Percentiles rank a stretch among this genome's conserved stretches.
These are phyloP conservation scores for Pipistrellus nathusii DNA, from an alignment of 2,797 vertebrate species.

Conservation along the genomic window DNA sequence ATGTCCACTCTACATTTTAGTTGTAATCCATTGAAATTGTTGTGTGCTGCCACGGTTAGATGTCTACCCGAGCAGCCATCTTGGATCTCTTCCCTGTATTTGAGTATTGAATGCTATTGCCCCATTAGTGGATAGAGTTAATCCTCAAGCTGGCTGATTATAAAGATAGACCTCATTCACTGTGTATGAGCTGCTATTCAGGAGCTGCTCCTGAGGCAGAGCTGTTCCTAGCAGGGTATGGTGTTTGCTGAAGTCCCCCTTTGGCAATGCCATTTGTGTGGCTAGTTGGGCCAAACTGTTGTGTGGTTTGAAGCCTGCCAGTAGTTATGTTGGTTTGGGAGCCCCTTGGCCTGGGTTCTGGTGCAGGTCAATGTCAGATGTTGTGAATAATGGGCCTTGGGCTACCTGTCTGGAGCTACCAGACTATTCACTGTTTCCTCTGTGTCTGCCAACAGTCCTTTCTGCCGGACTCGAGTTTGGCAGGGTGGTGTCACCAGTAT, in stretches of 20 bases:
- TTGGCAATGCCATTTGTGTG: not conserved
- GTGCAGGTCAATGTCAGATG: not conserved
- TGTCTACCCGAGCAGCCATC: too few relatives aligned
- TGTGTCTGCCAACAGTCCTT: not conserved
- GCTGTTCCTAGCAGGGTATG: not conserved
- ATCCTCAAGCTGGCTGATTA: not conserved
- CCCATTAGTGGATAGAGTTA: not conserved
- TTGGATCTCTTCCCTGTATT: too few relatives aligned
- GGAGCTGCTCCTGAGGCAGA: not conserved
- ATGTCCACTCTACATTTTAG: too few relatives aligned
- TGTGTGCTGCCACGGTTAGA: too few relatives aligned
- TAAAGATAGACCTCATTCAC: not conserved
- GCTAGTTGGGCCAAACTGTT: not conserved
- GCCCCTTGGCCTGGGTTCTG: not conserved
- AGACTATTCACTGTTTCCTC: not conserved
- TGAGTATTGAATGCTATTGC: not conserved
- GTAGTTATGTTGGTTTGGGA: not conserved
- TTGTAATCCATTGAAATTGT: too few relatives aligned
- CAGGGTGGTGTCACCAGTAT: not conserved
- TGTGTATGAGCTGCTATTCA: not conserved
- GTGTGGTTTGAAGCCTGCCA: not conserved
- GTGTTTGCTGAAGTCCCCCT: not conserved
- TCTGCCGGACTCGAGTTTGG: not conserved
- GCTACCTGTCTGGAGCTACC: not conserved
- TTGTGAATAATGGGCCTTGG: not conserved